phyloP scores from a whole-genome alignment of 2,797 vertebrate species.

The Podarcis lilfordi region DNA sequence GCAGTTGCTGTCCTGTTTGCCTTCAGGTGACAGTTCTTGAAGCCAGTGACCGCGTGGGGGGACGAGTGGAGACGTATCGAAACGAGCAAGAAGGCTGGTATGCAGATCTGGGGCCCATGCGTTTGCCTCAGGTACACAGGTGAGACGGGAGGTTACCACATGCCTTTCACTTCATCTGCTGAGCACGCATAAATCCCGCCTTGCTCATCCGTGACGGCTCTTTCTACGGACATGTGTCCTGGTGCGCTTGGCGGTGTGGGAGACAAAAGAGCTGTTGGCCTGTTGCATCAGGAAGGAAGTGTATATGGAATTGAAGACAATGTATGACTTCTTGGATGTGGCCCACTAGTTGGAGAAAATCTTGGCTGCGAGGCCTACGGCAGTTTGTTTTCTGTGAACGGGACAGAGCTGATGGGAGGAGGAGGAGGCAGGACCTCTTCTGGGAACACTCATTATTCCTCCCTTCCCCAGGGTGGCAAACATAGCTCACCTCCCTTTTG shows the following conservation, averaged over 20 bases:
- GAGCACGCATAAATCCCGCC: too few relatives aligned
- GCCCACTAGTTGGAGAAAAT: background rate
- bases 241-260: background rate
- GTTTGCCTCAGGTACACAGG: conserved; percentile 83
- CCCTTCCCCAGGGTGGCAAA: too few relatives aligned
- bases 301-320: background rate
- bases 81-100: conserved; percentile 82
- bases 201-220: too few relatives aligned
- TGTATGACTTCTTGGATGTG: background rate
- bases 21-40: conserved; percentile 78
- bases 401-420: background rate
- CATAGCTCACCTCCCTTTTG: too few relatives aligned
- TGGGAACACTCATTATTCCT: background rate
- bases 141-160: conserved; percentile 61
- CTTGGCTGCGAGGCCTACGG: background rate
- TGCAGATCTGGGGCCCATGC: conserved; percentile 84
- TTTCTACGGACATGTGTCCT: too few relatives aligned
- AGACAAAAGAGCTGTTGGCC: background rate
- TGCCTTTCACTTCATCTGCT: background rate
- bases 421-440: background rate
- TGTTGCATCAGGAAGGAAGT: background rate
- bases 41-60: conserved; percentile 78
- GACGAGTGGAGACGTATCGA: conserved; percentile 82
- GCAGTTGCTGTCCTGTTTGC: background rate
- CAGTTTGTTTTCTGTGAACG: background rate